Evolutionary conservation across 2,797 vertebrate genomes (phyloP).

Genomic region (Fistularia tabacaria): DNA sequence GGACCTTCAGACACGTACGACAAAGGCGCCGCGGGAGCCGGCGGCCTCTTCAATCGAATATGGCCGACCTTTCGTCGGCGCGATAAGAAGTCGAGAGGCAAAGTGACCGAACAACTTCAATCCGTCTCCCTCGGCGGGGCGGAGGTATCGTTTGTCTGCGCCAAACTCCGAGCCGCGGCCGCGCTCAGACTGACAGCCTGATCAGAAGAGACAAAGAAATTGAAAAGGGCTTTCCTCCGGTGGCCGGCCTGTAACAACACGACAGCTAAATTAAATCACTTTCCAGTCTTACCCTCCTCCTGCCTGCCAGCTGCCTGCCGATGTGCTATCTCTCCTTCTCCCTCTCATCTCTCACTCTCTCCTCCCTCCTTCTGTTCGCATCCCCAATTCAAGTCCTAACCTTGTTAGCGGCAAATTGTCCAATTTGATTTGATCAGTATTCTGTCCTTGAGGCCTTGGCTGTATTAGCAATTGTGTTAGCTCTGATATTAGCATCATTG

Average conservation of each 20-base stretch:
- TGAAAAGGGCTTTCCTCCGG: conserved; percentile 64
- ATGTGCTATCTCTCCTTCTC: conserved; percentile 34
- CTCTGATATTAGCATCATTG: conserved; percentile 41
- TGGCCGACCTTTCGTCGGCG: conserved; percentile 16
- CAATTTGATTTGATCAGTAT: conserved; percentile 66
- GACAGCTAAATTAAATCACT: conserved; percentile 71
- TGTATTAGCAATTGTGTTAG: conserved; percentile 57
- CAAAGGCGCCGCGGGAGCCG: too few relatives aligned
- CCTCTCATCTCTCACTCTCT: conserved; percentile 5
- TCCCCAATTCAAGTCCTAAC: conserved; percentile 57
- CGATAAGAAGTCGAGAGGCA: conserved; percentile 31
- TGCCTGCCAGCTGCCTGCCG: conserved; percentile 51
- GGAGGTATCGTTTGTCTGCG: conserved; percentile 34
- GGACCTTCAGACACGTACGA: too few relatives aligned
- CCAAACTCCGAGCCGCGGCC: conserved; percentile 45
- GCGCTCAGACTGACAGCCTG: conserved; percentile 65
- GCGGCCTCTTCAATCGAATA: too few relatives aligned
- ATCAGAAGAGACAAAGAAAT: conserved; percentile 69
- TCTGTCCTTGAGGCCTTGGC: conserved; percentile 57
- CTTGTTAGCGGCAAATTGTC: conserved; percentile 66
- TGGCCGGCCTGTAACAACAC: conserved; percentile 60
- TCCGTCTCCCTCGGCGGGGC: conserved; percentile 33
- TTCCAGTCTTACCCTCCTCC: conserved; percentile 48
- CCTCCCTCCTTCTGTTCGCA: conserved; percentile 19
- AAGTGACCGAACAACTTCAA: conserved; percentile 50